Conservation (phyloP, 2,113 vertebrate species). For the Halcyon senegalensis region DNA sequence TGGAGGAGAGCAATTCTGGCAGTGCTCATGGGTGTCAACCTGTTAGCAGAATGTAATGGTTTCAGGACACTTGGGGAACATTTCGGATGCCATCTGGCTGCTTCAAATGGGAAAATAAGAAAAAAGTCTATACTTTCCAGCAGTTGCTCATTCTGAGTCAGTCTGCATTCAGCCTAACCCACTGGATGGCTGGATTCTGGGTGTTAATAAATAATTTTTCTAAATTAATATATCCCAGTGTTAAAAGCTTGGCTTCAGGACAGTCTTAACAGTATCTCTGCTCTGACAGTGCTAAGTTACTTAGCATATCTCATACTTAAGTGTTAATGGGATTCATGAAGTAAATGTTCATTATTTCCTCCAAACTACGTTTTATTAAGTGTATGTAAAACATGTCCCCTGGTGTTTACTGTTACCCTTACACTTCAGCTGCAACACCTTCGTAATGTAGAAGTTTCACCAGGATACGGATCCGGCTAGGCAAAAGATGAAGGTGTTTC, state of each 20-base stretch:
- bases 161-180: not conserved
- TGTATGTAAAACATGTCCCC: not conserved
- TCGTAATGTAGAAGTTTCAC: not conserved
- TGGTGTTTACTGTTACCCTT: not conserved
- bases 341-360: not conserved
- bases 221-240: not conserved
- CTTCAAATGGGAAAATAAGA: not conserved
- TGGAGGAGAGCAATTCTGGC: conserved; percentile 28
- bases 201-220: not conserved
- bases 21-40: conserved; percentile 16
- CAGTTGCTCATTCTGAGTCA: not conserved
- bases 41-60: conserved; percentile 16
- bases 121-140: not conserved
- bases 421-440: not conserved
- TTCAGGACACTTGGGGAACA: conserved; percentile 19
- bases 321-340: not conserved
- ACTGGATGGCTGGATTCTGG: not conserved
- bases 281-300: not conserved
- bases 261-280: not conserved
- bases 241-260: conserved; percentile 1
- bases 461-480: not conserved
- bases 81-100: not conserved
- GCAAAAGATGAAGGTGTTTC: not conserved
- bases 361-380: not conserved
- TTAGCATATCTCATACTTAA: not conserved